Base-by-base conservation (phyloP, 2,113 vertebrate genomes). In the Prionailurus viverrinus region DNA sequence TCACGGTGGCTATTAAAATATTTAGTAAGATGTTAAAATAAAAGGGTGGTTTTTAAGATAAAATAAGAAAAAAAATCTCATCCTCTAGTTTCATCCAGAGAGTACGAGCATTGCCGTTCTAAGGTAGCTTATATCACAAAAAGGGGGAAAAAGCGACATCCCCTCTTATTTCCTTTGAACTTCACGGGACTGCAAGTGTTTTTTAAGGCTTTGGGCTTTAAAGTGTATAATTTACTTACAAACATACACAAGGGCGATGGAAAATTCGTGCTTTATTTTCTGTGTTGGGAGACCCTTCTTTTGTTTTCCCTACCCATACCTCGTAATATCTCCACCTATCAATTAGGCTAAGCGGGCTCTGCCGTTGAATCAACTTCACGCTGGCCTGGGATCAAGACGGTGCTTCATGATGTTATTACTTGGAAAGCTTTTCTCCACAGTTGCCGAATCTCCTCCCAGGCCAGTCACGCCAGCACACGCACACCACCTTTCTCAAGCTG, bases 361-460 rank as follows among this genome's bases (percentile, higher is more conserved):
- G 45, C 94, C n/a, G 58, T 88, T 95, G 96, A 96, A 96, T 88
- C 87, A 95, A 65, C 48, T 81, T 80, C 79, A 88, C 84, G 25
- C 82, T 91, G 76, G 89, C 74, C 91, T 39, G 39, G 55, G 71
- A 94, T 87, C 71, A 41, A 39, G 51, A 96, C 95, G 89, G 65
- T 89, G 89, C 33, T 97, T 98, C 95, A 90, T 96, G 97, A 91
- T 80, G 86, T 61, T 90, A 68, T 92, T 92, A 96, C 92, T 92
- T 92, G 86, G 61, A 90, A 80, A 63, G 90, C 95, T 94, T 96
- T 82, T 58, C 86, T 51, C 31, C 89, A 18, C 51, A 74, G 53
- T 79, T 84, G 27, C 81, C 74, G 29, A 86, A 61, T 86, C 89
- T 89, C 81, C 81, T 95, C 88, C 91, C 87, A 85, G 58, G 25